Evolutionary conservation across 2,888 invertebrate genomes (phyloP).

Genomic region (Xylocampa areola): DNA sequence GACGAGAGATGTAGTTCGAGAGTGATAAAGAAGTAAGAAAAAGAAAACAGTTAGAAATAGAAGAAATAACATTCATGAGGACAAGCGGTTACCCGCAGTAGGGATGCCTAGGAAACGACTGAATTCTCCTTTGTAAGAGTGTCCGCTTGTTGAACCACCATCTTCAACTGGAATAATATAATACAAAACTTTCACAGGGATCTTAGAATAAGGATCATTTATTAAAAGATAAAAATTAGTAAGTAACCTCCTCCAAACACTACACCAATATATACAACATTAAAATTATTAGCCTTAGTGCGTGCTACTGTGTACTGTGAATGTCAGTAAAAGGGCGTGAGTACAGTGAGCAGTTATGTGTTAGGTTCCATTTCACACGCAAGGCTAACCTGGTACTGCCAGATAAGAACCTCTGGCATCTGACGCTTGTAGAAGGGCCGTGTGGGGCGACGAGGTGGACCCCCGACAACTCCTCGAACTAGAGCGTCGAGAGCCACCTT

Average conservation of each 20-base stretch:
- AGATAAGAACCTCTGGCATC: constrained; percentile 91
- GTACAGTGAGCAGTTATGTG: constrained; percentile 69
- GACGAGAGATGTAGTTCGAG: constrained; percentile 40
- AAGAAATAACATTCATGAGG: constrained; percentile 75
- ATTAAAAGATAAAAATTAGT: constrained; percentile 27
- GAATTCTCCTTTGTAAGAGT: constrained; percentile 86
- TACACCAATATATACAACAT: constrained; percentile 64
- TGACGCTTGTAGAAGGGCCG: constrained; percentile 86
- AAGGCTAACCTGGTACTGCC: constrained; percentile 90
- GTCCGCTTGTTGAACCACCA: constrained; percentile 82
- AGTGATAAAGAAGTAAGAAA: constrained; percentile 59
- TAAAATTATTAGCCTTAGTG: constrained; percentile 76
- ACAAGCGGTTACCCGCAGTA: constrained; percentile 89
- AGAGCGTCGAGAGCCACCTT: constrained; percentile 85
- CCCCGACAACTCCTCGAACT: constrained; percentile 84
- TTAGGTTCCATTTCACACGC: constrained; percentile 69
- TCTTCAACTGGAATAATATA: constrained; percentile 87
- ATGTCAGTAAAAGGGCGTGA: constrained; percentile 75
- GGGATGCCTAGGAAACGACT: constrained; percentile 93
- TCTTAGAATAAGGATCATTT: constrained; percentile 39
- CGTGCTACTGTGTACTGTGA: constrained; percentile 70
- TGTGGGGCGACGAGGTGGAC: constrained; percentile 85
- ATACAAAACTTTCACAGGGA: constrained; percentile 70
- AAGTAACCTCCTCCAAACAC: constrained; percentile 39
- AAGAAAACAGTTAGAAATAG: constrained; percentile 58